These are phyloP conservation scores for Protobothrops mucrosquamatus DNA, from an alignment of 2,113 vertebrate genomes.

Conservation along the genomic window DNA sequence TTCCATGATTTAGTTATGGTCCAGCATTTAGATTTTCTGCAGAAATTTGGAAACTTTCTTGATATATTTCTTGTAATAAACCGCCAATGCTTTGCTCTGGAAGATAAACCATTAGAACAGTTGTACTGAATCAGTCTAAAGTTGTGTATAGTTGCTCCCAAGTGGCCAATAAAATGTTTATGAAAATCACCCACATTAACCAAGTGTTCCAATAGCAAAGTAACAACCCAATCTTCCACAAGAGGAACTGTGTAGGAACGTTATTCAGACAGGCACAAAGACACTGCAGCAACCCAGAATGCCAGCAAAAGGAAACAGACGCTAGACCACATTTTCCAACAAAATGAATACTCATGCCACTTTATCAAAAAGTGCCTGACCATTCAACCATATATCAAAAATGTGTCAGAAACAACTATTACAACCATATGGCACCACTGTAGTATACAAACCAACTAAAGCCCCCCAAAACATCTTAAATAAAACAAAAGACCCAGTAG, in stretches of 20 bases:
- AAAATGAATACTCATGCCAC: too few relatives aligned
- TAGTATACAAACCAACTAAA: too few relatives aligned
- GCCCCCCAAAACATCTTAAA: neutral
- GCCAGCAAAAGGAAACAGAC: neutral
- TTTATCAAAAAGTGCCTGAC: neutral
- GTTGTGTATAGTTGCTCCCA: neutral
- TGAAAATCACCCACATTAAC: neutral
- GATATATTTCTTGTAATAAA: slow-evolving; percentile 97
- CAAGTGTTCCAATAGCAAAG: neutral
- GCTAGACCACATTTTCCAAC: neutral
- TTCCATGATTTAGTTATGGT: slow-evolving; percentile 73
- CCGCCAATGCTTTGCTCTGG: slow-evolving; percentile 92
- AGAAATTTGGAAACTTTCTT: slow-evolving; percentile 79
- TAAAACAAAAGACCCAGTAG: neutral
- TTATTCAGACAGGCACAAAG: neutral
- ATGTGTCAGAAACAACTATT: neutral
- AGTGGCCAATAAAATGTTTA: neutral
- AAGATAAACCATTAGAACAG: slow-evolving; percentile 41
- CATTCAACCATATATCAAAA: neutral
- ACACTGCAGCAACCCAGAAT: neutral
- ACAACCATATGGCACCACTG: neutral
- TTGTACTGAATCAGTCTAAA: neutral
- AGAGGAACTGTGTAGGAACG: neutral
- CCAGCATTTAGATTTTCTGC: neutral
- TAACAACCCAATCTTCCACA: neutral